Conservation (phyloP, 2,797 vertebrate species). For the Pogoniulus pusillus region DNA sequence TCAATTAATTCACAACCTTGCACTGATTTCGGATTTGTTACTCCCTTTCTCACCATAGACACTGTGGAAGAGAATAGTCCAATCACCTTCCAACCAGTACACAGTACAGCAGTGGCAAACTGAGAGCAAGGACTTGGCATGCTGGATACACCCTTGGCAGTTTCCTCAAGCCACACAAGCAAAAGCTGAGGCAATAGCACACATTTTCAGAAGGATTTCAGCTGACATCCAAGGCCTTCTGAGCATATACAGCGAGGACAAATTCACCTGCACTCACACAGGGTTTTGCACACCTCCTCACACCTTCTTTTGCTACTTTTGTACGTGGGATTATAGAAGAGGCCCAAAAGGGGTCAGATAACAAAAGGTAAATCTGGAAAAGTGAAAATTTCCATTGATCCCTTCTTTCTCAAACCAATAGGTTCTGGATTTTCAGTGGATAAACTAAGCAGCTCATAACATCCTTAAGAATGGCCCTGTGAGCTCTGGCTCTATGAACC, state of each 20-base stretch:
- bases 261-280: background rate
- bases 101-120: background rate
- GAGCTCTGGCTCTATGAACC: background rate
- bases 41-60: background rate
- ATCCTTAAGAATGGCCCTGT: background rate
- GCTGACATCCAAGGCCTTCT: accelerated
- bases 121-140: background rate
- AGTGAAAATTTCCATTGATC: background rate
- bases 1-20: background rate
- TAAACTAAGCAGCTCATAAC: background rate
- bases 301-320: background rate
- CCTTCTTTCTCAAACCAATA: background rate
- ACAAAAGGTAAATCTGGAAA: background rate
- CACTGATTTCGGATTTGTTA: background rate
- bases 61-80: background rate
- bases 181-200: background rate
- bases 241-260: accelerated
- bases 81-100: background rate
- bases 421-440: background rate
- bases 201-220: background rate
- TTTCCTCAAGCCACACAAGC: background rate
- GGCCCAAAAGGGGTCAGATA: background rate
- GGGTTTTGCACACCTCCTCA: background rate
- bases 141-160: background rate
- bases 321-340: background rate